Evolutionary conservation across 2,888 invertebrate species (phyloP), one percentile per base, ranked within the genome.

Genomic region (Leuctra nigra): DNA sequence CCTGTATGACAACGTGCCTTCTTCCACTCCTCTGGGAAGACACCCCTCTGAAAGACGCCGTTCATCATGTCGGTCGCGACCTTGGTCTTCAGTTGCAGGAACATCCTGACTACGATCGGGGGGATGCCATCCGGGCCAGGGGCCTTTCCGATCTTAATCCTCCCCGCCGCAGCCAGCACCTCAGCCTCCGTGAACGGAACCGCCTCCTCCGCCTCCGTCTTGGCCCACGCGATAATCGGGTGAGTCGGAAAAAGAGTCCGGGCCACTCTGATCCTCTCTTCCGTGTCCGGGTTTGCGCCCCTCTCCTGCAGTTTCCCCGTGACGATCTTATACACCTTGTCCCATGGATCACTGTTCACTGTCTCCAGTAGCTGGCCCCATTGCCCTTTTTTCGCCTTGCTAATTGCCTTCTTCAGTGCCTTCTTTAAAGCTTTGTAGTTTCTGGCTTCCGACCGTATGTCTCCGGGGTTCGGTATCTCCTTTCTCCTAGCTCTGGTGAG

Each of bases 21-120:
- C 46, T 61, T 61, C 57, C 61, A 60, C 14, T 25, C 24, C 4
- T 22, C 36, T n/a, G 61, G 60, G 33, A 61, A 61, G 11, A 20
- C n/a, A 33, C 59, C 50, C 7, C 13, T 53, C 52, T 7, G 22
- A 16, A 61, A n/a, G 14, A 39, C 18, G 39, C 39, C 2, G 9
- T 14, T 39, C 39, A 39, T 39, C 39, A 39, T 16, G 2, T 16
- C 16, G 3, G 2, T 13, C 16, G 16, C 39, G 2, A 20, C 39
- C 16, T 14, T 16, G 2, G 16, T 39, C 39, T 39, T 7, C 4
- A 16, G 7, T 9, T 20, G 6, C 13, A 39, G 14, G 39, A 39
- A 39, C 16, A 39, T 4, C 39, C 39, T 39, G 39, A 39, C 39
- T 11, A 39, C 39, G 14, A 11, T 20, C 39, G 39, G 39, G 14